These are phyloP conservation scores for Pyrgilauda ruficollis DNA, from an alignment of 2,113 vertebrate genomes.

Conservation along the genomic window DNA sequence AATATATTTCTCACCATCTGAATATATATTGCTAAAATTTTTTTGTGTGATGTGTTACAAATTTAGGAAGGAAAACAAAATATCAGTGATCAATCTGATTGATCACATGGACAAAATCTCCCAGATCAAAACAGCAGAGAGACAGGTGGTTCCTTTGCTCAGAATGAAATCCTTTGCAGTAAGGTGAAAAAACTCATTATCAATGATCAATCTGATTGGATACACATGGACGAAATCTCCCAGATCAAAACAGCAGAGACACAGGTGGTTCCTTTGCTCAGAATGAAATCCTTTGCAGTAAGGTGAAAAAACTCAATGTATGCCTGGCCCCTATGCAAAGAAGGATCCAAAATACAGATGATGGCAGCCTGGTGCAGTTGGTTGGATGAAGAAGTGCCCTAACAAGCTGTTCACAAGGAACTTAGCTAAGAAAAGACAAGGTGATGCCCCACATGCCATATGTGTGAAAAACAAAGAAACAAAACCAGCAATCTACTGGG, in stretches of 20 bases:
- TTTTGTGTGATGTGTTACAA: background rate
- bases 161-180: background rate
- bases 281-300: background rate
- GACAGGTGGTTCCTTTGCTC: background rate
- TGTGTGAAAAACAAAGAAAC: background rate
- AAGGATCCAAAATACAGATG: background rate
- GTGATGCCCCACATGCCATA: background rate
- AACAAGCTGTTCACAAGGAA: background rate
- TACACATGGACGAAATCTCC: background rate
- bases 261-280: background rate
- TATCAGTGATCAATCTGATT: background rate
- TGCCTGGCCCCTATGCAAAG: background rate
- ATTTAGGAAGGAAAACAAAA: background rate
- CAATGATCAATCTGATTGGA: background rate
- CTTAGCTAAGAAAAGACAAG: background rate
- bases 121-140: background rate
- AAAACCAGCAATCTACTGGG: background rate
- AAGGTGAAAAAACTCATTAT: background rate
- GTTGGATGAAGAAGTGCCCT: background rate
- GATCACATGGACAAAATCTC: background rate
- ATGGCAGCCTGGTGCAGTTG: background rate
- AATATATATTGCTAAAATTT: background rate
- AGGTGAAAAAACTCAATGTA: background rate
- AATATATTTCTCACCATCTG: background rate
- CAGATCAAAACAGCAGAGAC: background rate